Evolutionary conservation across 2,888 invertebrate species (phyloP).

Genomic region (Pediacus dermestoides): DNA sequence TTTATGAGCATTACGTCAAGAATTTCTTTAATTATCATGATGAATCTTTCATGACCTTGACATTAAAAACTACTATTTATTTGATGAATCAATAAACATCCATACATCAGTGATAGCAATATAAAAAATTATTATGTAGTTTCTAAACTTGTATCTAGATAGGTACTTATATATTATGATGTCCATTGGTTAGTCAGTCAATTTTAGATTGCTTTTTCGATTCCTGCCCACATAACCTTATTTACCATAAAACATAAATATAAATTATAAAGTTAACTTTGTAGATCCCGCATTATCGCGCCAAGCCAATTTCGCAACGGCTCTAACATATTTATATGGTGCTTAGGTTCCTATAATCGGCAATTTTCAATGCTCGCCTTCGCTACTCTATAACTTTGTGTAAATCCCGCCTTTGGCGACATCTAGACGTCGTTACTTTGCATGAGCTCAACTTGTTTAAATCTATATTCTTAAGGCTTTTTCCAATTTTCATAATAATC

Average conservation of each 20-base stretch:
- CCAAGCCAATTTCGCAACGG: slow-evolving; percentile 31
- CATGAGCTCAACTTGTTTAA: slow-evolving; percentile 40
- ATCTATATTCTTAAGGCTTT: slow-evolving; percentile 35
- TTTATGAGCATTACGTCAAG: too few relatives aligned
- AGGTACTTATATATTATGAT: too few relatives aligned
- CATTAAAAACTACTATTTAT: too few relatives aligned
- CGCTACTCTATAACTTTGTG: slow-evolving; percentile 41
- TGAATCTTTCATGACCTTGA: too few relatives aligned
- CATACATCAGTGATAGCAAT: too few relatives aligned
- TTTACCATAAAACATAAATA: slow-evolving; percentile 24
- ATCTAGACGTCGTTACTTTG: slow-evolving; percentile 44
- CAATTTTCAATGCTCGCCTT: slow-evolving; percentile 45
- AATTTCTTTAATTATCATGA: too few relatives aligned
- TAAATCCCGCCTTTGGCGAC: slow-evolving; percentile 44
- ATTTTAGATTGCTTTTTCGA: too few relatives aligned
- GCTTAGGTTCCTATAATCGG: slow-evolving; percentile 45
- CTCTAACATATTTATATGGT: slow-evolving; percentile 43
- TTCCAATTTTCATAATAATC: slow-evolving; percentile 40
- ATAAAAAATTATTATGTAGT: too few relatives aligned
- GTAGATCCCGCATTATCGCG: slow-evolving; percentile 16
- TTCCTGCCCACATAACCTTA: slow-evolving; percentile 11
- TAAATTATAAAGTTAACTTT: slow-evolving; percentile 32
- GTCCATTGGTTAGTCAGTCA: too few relatives aligned
- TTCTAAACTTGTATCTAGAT: too few relatives aligned
- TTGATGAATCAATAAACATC: too few relatives aligned